A percentile compares a stretch with the other conserved stretches of the same genome.
These are phyloP conservation scores for Chymomyza caudatula DNA, from an alignment of 2,888 invertebrate species.

Conservation along the genomic window DNA sequence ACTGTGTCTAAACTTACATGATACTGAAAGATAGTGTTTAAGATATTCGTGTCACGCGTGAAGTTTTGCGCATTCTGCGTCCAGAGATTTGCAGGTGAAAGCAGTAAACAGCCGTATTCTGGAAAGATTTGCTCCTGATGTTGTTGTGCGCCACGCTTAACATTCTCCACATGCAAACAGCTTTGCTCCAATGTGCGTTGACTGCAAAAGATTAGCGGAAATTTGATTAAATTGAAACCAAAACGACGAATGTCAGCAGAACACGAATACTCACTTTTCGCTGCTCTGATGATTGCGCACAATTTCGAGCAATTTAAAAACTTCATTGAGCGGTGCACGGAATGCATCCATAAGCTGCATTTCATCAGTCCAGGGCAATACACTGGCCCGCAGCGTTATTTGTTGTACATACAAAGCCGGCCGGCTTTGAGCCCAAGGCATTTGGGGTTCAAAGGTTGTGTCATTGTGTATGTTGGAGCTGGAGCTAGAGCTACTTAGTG, in stretches of 20 bases:
- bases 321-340: constrained; percentile 92
- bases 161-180: constrained; percentile 91
- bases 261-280: constrained; percentile 66
- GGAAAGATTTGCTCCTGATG: constrained; percentile 86
- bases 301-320: constrained; percentile 91
- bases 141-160: constrained; percentile 80
- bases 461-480: constrained; percentile 55
- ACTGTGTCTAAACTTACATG: constrained; percentile 83
- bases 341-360: constrained; percentile 93
- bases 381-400: constrained; percentile 86
- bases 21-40: constrained; percentile 89
- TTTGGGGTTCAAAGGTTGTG: constrained; percentile 76
- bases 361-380: constrained; percentile 91
- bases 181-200: constrained; percentile 87
- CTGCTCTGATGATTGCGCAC: constrained; percentile 85
- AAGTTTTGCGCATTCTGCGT: constrained; percentile 89
- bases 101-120: constrained; percentile 92
- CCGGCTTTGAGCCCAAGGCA: constrained; percentile 81
- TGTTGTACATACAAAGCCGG: constrained; percentile 86
- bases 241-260: constrained; percentile 44
- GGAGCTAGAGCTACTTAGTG: constrained; percentile 20
- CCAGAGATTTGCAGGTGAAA: constrained; percentile 97
- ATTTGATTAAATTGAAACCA: constrained; percentile 46
- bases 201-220: constrained; percentile 78
- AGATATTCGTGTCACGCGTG: constrained; percentile 87